Evolutionary conservation across 2,113 vertebrate species (phyloP).

Genomic region (Scalopus aquaticus): DNA sequence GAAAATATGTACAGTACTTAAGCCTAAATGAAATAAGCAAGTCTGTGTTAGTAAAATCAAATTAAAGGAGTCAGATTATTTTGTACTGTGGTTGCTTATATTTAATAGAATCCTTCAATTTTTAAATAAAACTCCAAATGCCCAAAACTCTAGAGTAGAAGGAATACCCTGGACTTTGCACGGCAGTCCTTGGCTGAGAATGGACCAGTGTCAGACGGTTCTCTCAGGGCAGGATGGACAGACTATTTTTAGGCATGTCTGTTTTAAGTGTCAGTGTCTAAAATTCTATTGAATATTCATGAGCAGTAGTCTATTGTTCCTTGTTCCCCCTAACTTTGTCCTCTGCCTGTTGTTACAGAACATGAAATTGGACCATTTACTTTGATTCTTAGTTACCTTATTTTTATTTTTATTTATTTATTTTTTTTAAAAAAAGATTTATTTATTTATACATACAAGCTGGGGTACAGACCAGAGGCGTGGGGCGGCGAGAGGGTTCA

Average conservation of each 20-base stretch:
- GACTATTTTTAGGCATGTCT: too few species aligned
- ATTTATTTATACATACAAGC: too few species aligned
- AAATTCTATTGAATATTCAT: background rate
- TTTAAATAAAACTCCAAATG: conserved; percentile 28
- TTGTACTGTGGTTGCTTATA: conserved; percentile 12
- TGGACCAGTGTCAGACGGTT: conserved; percentile 31
- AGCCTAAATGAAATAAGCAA: background rate
- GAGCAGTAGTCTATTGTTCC: background rate
- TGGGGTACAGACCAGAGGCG: too few species aligned
- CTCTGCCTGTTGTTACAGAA: background rate
- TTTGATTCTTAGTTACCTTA: background rate
- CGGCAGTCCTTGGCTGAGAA: background rate
- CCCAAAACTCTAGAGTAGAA: background rate
- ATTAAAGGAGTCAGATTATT: conserved; percentile 38
- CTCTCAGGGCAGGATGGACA: background rate
- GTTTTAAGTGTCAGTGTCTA: background rate
- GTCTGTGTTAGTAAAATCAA: conserved; percentile 16
- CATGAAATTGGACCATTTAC: background rate
- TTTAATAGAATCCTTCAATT: conserved; percentile 11
- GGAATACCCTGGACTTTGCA: background rate
- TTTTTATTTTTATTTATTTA: too few species aligned
- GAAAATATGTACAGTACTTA: background rate
- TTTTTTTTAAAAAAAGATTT: too few species aligned
- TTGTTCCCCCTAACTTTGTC: background rate
- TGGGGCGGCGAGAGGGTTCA: too few species aligned